phyloP scores from a whole-genome alignment of 2,888 invertebrate genomes.

The Cordilura impudica region DNA sequence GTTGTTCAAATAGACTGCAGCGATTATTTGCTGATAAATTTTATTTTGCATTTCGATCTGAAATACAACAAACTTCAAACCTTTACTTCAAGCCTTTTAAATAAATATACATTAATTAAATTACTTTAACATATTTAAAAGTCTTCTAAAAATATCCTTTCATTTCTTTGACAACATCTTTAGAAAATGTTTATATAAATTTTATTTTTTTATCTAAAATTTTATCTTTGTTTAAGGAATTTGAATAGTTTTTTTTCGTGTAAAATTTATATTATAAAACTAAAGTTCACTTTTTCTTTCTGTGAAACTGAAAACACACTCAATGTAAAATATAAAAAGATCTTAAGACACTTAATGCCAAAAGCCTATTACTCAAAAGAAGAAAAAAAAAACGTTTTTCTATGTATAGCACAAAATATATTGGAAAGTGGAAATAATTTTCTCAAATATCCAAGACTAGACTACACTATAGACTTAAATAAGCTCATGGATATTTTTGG shows the following conservation, averaged over 20 bases:
- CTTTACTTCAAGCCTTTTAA: too few species aligned
- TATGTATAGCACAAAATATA: conserved; percentile 46
- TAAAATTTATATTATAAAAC: conserved; percentile 45
- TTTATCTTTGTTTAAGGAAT: conserved; percentile 11
- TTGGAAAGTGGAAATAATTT: conserved; percentile 64
- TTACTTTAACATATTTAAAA: too few species aligned
- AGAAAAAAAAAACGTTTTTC: conserved; percentile 40
- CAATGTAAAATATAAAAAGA: conserved; percentile 6
- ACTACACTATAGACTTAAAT: conserved; percentile 29
- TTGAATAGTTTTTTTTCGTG: not conserved
- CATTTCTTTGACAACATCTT: not conserved
- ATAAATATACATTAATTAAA: too few species aligned
- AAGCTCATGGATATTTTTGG: conserved; percentile 22
- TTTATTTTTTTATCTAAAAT: conserved; percentile 8
- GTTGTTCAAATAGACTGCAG: too few species aligned
- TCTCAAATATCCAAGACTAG: conserved; percentile 49
- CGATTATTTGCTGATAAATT: too few species aligned
- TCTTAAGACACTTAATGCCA: conserved; percentile 31
- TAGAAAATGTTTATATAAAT: not conserved
- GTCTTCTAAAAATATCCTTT: too few species aligned
- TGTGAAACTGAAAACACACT: conserved; percentile 48
- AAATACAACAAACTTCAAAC: too few species aligned
- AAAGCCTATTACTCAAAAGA: conserved; percentile 44
- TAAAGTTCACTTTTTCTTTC: conserved; percentile 60
- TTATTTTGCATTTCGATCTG: too few species aligned